phyloP scores from a whole-genome alignment of 2,888 invertebrate genomes.

The Charanyca ferruginea region DNA sequence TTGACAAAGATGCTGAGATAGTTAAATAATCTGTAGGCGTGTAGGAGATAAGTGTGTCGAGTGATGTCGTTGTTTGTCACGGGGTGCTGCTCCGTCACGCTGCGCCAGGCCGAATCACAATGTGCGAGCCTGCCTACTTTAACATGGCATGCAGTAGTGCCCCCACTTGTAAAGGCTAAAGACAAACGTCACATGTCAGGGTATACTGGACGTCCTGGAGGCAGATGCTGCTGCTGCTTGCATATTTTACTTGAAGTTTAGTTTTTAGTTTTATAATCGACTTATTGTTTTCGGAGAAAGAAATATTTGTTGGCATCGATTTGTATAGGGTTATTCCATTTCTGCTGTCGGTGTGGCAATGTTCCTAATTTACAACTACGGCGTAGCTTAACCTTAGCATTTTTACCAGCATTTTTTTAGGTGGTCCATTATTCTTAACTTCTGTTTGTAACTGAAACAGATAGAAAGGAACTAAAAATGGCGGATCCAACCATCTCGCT shows the following conservation, averaged over 20 bases:
- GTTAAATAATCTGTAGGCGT: conserved; percentile 21
- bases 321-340: background rate
- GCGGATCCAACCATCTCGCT: background rate
- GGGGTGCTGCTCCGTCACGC: conserved; percentile 78
- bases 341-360: conserved; percentile 5
- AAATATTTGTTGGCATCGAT: background rate
- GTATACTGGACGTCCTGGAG: background rate
- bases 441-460: background rate
- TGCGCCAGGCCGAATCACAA: conserved; percentile 74
- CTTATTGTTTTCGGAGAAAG: too few species aligned
- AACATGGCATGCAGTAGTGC: conserved; percentile 22
- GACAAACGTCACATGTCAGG: background rate
- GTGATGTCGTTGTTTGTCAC: conserved; percentile 74
- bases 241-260: conserved; percentile 34
- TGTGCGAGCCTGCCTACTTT: conserved; percentile 30
- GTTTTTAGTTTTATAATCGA: conserved; percentile 20
- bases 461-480: conserved; percentile 18
- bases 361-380: conserved; percentile 18
- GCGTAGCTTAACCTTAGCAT: background rate
- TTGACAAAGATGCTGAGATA: background rate
- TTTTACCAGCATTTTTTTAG: background rate
- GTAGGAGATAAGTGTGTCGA: conserved; percentile 62
- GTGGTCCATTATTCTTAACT: too few species aligned
- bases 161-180: conserved; percentile 1
- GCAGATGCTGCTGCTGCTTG: conserved; percentile 24